Percentiles rank a stretch among this genome's conserved stretches.
phyloP scores from a whole-genome alignment of 2,888 invertebrate genomes.

The Tenthredo mesomela region DNA sequence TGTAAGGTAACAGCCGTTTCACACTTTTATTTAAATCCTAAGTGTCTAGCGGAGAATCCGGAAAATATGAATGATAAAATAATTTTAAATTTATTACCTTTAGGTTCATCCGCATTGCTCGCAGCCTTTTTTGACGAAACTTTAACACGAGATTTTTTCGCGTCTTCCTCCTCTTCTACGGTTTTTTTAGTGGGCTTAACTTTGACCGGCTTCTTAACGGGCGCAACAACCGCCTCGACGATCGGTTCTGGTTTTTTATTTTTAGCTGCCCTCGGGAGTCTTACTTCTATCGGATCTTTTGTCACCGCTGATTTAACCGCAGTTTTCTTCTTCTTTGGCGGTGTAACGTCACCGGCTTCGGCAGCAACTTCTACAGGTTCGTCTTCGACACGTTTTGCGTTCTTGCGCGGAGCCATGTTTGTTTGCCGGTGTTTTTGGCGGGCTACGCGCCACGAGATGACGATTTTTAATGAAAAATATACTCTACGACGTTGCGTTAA shows the following conservation, averaged over 20 bases:
- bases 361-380: constrained; percentile 58
- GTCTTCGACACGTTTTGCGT: constrained; percentile 57
- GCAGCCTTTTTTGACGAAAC: constrained; percentile 56
- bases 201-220: constrained; percentile 55
- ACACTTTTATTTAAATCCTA: not conserved
- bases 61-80: not conserved
- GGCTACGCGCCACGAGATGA: constrained; percentile 48
- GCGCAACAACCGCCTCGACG: not conserved
- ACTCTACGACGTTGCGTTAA: not conserved
- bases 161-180: constrained; percentile 39
- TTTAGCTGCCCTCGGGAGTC: constrained; percentile 60
- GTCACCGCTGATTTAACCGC: constrained; percentile 1
- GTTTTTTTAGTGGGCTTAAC: constrained; percentile 46
- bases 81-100: constrained; percentile 49
- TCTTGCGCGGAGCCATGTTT: constrained; percentile 64
- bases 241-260: constrained; percentile 50
- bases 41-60: not conserved
- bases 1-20: not conserved
- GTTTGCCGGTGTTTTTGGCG: constrained; percentile 53
- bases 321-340: constrained; percentile 61
- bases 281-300: constrained; percentile 33
- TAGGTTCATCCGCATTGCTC: constrained; percentile 57
- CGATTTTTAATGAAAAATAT: not conserved
- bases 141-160: constrained; percentile 23
- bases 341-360: constrained; percentile 58